Percentiles rank a stretch among this genome's conserved stretches.
phyloP scores from a whole-genome alignment of 2,797 vertebrate genomes.

The Falco columbarius region DNA sequence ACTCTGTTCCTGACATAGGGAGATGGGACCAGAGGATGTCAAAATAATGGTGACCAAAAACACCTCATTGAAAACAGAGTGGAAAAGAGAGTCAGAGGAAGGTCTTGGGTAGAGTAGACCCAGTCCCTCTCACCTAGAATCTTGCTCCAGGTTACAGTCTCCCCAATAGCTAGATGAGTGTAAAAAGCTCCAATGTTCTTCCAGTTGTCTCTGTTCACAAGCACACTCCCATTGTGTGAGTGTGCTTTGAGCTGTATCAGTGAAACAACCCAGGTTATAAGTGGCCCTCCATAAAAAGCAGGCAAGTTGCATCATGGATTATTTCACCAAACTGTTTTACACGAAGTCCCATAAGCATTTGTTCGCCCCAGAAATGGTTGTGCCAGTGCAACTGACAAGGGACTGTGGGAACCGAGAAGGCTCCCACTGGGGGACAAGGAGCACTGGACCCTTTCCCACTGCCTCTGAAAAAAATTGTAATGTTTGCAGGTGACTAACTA shows the following conservation, averaged over 20 bases:
- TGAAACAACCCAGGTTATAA: not conserved
- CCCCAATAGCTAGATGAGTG: not conserved
- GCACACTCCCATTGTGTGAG: fast-evolving
- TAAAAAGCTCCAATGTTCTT: not conserved
- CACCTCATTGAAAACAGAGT: not conserved
- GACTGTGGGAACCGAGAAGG: not conserved
- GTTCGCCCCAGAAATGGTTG: not conserved
- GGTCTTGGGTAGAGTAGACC: not conserved
- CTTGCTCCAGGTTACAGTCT: not conserved
- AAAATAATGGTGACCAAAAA: not conserved
- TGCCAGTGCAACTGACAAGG: not conserved
- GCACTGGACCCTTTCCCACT: not conserved
- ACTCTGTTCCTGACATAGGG: not conserved
- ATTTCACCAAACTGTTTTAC: not conserved
- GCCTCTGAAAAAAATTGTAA: not conserved
- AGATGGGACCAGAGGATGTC: not conserved
- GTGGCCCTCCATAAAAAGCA: not conserved
- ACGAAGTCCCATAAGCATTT: not conserved
- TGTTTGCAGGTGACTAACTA: not conserved
- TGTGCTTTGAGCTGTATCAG: not conserved
- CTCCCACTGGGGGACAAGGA: not conserved
- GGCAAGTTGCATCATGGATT: not conserved
- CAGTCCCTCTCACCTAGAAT: not conserved
- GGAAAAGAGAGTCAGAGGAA: not conserved
- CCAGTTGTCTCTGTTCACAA: not conserved